Evolutionary conservation across 2,113 vertebrate species (phyloP), one percentile per base, ranked within the genome.

Genomic region (Hippocampus guttulatus): DNA sequence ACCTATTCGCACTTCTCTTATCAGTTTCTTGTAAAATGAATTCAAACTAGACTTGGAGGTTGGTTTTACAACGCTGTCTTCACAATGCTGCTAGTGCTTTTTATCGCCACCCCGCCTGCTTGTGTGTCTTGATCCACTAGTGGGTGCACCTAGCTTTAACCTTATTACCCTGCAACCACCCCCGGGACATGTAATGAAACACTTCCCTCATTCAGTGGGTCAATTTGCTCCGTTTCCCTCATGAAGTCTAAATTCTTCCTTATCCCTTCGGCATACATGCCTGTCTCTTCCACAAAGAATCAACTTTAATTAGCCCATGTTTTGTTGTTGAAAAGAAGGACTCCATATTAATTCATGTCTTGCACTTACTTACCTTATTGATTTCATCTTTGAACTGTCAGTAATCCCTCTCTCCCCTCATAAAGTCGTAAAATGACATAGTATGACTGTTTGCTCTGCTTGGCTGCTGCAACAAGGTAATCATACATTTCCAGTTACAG

Each of bases 151-250:
- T 8, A 76, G 79, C 78, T 84, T 88, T 87, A 88, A 81, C 87
- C 89, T 86, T 81, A 88, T 89, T 90, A 90, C 79, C 81, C 78
- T 74, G 72, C 69, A 60, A 51, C 27, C 20, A 33, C 83, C 84
- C 74, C 0, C 57, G 74, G 76, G 87, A 85, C 74, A 8, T 85
- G 84, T 88, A 88, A 89, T 90, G 86, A 88, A 88, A 88, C 82
- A 77, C 73, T 85, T 89, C 84, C 80, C 70, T 88, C 82, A 86
- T 88, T 87, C 88, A 82, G 62, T 76, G 74, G 87, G 86, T 90
- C 88, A 89, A 86, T 89, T 84, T 80, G 76, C 79, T 82, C 16
- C 20, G 77, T 79, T 85, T 82, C 51, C 84, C 85, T 88, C 80
- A 86, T 87, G 81, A 84, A 88, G 75, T 80, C 78, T 80, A 83